Conservation (phyloP, 1,140 invertebrate genomes). For the Probaryconus sp. region DNA sequence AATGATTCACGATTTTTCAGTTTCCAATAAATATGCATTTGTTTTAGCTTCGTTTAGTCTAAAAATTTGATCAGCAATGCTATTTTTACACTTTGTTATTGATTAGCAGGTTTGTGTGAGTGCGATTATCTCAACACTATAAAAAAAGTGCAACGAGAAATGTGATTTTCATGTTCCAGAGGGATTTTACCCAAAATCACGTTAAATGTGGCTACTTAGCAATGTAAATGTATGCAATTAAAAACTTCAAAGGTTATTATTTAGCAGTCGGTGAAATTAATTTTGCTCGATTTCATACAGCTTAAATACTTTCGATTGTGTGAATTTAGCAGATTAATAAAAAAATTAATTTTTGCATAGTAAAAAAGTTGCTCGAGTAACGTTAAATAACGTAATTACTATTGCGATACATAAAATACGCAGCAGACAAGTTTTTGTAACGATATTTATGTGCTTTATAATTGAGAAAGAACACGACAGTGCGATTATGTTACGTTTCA, state of each 20-base stretch:
- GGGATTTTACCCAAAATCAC: constrained; percentile 1
- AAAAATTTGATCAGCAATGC: background rate
- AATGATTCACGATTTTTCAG: too few species aligned
- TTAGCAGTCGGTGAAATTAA: constrained; percentile 14
- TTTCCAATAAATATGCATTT: too few species aligned
- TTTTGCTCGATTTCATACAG: constrained; percentile 6
- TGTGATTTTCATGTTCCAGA: too few species aligned
- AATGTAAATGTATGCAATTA: constrained; percentile 11
- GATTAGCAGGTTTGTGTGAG: background rate
- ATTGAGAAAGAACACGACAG: constrained; percentile 34
- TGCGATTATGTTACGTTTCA: constrained; percentile 38
- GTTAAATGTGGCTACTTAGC: constrained; percentile 21
- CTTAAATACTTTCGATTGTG: background rate
- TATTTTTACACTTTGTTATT: constrained; percentile 14
- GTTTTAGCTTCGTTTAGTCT: too few species aligned
- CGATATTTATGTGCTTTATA: constrained; percentile 32
- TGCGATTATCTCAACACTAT: too few species aligned
- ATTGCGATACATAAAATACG: background rate
- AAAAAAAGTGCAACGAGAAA: background rate
- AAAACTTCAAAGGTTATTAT: constrained; percentile 17
- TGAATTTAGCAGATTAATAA: constrained; percentile 5
- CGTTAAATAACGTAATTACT: background rate
- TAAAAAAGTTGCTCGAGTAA: background rate
- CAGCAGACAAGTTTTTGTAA: constrained; percentile 14
- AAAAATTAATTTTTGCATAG: constrained; percentile 15